phyloP scores from a whole-genome alignment of 2,113 vertebrate species.

The Calyptomena viridis region DNA sequence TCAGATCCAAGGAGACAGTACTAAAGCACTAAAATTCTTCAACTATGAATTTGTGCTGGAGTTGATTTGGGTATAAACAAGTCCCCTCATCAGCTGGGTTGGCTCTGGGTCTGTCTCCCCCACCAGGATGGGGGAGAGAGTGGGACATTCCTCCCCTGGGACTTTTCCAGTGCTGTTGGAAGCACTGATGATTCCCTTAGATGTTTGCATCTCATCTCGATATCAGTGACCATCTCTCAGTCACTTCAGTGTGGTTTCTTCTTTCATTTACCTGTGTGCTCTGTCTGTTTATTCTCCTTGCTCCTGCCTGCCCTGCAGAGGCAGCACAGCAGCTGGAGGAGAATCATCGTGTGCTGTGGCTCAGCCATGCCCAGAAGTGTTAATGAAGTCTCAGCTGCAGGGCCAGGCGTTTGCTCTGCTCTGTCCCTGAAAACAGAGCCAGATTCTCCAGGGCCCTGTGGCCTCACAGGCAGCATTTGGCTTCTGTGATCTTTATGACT shows the following conservation, averaged over 20 bases:
- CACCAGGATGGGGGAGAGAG: rapidly evolving
- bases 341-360: neutral
- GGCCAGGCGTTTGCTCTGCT: neutral
- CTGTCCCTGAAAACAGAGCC: neutral
- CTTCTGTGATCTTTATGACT: neutral
- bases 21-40: neutral
- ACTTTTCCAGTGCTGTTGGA: neutral
- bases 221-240: neutral
- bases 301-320: neutral
- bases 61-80: neutral
- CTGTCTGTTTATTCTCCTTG: neutral
- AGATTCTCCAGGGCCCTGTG: neutral
- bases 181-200: neutral
- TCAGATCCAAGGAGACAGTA: neutral
- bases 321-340: neutral
- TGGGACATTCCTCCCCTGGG: rapidly evolving
- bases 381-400: neutral
- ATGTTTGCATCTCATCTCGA: rapidly evolving
- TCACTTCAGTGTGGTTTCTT: neutral
- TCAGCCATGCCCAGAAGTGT: neutral
- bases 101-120: rapidly evolving
- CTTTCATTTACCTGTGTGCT: neutral
- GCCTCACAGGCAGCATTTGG: neutral
- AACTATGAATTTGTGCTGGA: neutral
- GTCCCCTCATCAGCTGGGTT: neutral